Base-by-base conservation (phyloP, 2,888 invertebrate species). In the Ichneumon xanthorius region DNA sequence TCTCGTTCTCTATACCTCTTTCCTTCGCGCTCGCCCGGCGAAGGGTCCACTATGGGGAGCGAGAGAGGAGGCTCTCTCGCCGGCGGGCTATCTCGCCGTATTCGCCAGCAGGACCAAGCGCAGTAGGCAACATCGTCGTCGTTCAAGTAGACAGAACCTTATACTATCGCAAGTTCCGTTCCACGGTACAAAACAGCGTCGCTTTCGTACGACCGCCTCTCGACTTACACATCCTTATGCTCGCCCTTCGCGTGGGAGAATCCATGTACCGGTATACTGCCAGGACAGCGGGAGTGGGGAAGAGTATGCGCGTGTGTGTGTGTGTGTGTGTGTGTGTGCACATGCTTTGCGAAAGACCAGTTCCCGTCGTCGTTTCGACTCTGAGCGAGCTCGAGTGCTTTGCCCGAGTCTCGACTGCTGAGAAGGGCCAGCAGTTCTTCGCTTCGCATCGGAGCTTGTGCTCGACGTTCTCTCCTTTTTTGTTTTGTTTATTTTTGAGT, bases 1-100 rank as follows among this genome's bases (percentile, higher is more conserved):
- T 91, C 90, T 88, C 84, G 55, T 77, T 82, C 82, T 75, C 40
- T 67, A 53, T 58, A 80, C 73, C 70, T 75, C 73, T 72, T 82
- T 78, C 72, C 50, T 63, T 77, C 75, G 45, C 45, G 16, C 71
- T 79, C 76, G 50, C 58, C 14, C 70, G 61, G 58, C 73, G 45
- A 82, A 67, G 55, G 67, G 76, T 85, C 80, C 70, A 53, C 73
- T 73, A 30, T 40, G 53, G 16, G 4, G 16, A 48, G 45, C 14
- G 45, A 48, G 45, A 16, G 22, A 45, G 53, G 68, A 53, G 67
- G 80, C 82, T 82, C 58, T 26, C 26, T 22, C 53, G 75, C 78
- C 78, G 75, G 76, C 65, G 76, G 79, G 76, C 55, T 48, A 79
- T 50, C 26, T 11, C 67, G 45, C 77, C 76, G 76, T 76, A 77